Evolutionary conservation across 2,888 invertebrate genomes (phyloP).

Genomic region (Meloe dianella): DNA sequence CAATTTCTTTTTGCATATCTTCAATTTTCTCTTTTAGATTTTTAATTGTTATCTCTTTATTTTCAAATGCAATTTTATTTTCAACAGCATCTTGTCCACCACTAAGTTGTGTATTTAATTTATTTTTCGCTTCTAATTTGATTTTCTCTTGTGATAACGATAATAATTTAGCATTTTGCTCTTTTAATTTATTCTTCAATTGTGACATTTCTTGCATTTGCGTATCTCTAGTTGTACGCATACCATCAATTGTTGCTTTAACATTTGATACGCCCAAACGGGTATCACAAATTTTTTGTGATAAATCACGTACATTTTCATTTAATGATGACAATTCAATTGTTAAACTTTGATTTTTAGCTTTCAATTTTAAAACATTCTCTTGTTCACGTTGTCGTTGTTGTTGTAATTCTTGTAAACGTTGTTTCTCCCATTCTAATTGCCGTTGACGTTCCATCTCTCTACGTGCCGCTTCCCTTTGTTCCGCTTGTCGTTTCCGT

Average conservation of each 20-base stretch:
- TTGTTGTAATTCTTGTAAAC: slow-evolving; percentile 79
- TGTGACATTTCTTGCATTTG: slow-evolving; percentile 87
- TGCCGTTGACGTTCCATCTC: slow-evolving; percentile 96
- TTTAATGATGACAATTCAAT: slow-evolving; percentile 75
- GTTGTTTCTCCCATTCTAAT: slow-evolving; percentile 94
- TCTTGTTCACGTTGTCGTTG: slow-evolving; percentile 86
- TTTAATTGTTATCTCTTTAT: slow-evolving; percentile 70
- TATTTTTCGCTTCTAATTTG: slow-evolving; percentile 76
- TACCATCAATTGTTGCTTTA: slow-evolving; percentile 95
- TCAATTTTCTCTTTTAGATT: slow-evolving; percentile 71
- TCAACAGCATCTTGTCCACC: slow-evolving; percentile 58
- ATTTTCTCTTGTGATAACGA: slow-evolving; percentile 83
- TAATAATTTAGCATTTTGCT: slow-evolving; percentile 82
- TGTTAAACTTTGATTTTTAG: slow-evolving; percentile 81
- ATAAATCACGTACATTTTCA: slow-evolving; percentile 73
- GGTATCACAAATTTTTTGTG: slow-evolving; percentile 81
- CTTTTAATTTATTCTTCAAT: slow-evolving; percentile 80
- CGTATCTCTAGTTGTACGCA: slow-evolving; percentile 90
- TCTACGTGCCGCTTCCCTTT: slow-evolving; percentile 78
- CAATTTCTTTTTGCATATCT: slow-evolving; percentile 79
- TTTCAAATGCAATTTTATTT: slow-evolving; percentile 68
- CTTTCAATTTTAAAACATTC: slow-evolving; percentile 83
- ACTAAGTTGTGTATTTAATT: slow-evolving; percentile 61
- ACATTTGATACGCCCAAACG: slow-evolving; percentile 87
- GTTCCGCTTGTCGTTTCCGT: slow-evolving; percentile 78